Conservation (phyloP, 1,140 invertebrate species). For the Hyles euphorbiae region DNA sequence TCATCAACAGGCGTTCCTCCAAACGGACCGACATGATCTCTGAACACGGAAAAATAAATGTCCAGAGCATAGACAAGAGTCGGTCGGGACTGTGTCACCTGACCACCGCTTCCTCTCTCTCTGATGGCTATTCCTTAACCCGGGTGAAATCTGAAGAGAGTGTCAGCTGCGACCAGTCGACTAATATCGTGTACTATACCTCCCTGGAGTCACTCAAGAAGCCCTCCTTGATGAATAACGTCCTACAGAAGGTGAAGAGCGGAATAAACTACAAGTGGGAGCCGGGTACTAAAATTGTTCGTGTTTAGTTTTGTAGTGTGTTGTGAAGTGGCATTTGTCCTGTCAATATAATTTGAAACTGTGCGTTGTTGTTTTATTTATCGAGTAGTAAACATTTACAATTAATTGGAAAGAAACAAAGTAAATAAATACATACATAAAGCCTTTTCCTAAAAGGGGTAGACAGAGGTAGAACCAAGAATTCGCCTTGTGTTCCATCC, state of each 20-base stretch:
- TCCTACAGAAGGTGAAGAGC: constrained; percentile 12
- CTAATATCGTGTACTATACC: constrained; percentile 48
- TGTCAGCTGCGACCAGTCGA: constrained; percentile 41
- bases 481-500: too few relatives aligned
- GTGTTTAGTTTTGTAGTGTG: constrained; percentile 22
- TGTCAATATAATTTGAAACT: constrained; percentile 2
- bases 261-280: constrained; percentile 52
- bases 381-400: neutral
- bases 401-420: constrained; percentile 14
- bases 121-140: neutral
- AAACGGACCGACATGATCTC: constrained; percentile 16
- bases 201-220: constrained; percentile 40
- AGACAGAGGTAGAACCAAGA: too few relatives aligned
- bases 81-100: neutral
- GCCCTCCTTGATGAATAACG: constrained; percentile 12
- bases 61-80: constrained; percentile 14
- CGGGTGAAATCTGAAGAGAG: constrained; percentile 25
- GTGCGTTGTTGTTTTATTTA: constrained; percentile 1
- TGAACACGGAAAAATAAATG: constrained; percentile 24
- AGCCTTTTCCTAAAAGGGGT: too few relatives aligned
- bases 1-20: constrained; percentile 21
- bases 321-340: constrained; percentile 19
- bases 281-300: constrained; percentile 48
- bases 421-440: too few relatives aligned
- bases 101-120: neutral